These are phyloP conservation scores for Zapus hudsonius DNA, from an alignment of 2,113 vertebrate species.

Conservation along the genomic window DNA sequence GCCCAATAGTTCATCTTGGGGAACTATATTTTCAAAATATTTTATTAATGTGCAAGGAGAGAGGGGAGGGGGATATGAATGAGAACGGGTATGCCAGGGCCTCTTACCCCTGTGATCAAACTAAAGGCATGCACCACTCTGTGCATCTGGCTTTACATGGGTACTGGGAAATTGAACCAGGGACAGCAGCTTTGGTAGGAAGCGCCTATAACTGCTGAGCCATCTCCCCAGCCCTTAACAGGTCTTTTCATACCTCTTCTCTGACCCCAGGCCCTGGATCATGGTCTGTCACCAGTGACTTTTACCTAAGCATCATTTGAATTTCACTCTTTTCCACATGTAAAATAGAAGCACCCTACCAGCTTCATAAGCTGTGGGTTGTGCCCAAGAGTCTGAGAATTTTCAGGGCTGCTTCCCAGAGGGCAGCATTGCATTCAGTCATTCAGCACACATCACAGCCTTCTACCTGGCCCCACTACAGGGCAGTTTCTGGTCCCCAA, in stretches of 20 bases:
- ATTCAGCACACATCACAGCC: background rate
- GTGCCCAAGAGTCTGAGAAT: background rate
- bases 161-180: too few relatives aligned
- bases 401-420: background rate
- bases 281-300: background rate
- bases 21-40: too few relatives aligned
- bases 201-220: too few relatives aligned
- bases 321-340: background rate
- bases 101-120: too few relatives aligned
- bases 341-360: background rate
- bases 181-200: too few relatives aligned
- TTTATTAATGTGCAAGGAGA: too few relatives aligned
- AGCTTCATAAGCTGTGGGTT: background rate
- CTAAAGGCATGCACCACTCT: too few relatives aligned
- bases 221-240: too few relatives aligned
- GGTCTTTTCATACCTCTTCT: background rate
- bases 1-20: background rate
- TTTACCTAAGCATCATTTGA: background rate
- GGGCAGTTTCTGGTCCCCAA: too few relatives aligned
- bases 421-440: rapidly evolving
- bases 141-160: too few relatives aligned
- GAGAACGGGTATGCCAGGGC: too few relatives aligned
- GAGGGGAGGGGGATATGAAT: background rate
- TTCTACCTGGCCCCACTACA: background rate
- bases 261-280: background rate